Percentiles rank a stretch among this genome's conserved stretches.
Evolutionary conservation across 2,888 invertebrate species (phyloP).

Genomic region (Copidosoma aretas): DNA sequence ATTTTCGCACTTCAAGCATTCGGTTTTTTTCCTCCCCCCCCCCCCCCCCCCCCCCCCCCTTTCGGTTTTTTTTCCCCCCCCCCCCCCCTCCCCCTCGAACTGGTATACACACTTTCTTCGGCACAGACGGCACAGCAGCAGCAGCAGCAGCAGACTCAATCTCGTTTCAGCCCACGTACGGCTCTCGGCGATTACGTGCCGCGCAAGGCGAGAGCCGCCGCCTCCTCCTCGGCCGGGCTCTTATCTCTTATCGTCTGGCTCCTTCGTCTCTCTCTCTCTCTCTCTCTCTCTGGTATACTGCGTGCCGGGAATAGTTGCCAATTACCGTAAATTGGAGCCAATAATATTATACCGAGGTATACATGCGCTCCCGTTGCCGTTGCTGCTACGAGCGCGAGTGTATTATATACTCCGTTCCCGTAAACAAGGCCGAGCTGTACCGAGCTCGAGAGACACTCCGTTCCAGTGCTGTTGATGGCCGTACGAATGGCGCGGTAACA

Average conservation of each 20-base stretch:
- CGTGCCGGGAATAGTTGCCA: conserved; percentile 57
- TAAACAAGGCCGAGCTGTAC: not conserved
- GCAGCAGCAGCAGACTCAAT: not conserved
- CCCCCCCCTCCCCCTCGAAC: no score
- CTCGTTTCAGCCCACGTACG: conserved; percentile 37
- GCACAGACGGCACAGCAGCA: no score
- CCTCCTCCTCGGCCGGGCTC: conserved; percentile 18
- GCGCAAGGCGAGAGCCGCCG: conserved; percentile 28
- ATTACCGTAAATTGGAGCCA: conserved; percentile 52
- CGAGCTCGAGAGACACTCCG: not conserved
- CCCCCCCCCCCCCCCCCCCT: conserved; percentile 22
- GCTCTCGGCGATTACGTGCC: conserved; percentile 19
- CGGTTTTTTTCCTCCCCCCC: conserved; percentile 26
- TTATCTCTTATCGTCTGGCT: conserved; percentile 36
- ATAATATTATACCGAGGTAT: conserved; percentile 16
- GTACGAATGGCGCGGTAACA: no score
- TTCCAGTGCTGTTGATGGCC: not conserved
- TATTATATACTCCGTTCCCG: conserved; percentile 16
- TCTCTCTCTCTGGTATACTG: conserved; percentile 45
- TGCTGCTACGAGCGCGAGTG: conserved; percentile 5
- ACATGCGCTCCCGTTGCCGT: not conserved
- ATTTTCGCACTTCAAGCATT: no score
- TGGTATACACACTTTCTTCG: no score
- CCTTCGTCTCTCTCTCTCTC: conserved; percentile 24
- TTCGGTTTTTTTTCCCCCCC: not conserved